Evolutionary conservation across 1,140 invertebrate genomes (phyloP), one percentile per base, ranked within the genome.

Genomic region (Pomacea maculata): DNA sequence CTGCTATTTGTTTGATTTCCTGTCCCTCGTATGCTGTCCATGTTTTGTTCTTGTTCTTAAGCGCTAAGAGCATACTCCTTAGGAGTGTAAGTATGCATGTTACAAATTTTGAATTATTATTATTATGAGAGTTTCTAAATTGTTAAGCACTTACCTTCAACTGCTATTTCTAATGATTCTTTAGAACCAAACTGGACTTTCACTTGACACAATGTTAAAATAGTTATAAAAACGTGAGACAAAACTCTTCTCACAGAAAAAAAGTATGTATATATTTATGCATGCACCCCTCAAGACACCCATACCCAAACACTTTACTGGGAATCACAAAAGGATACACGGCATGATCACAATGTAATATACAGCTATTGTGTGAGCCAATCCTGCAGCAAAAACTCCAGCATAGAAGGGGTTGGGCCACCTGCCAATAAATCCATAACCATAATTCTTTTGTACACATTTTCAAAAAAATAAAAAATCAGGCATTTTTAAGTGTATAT

Each of bases 391-490:
- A 86, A 90, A 90, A 14, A 83, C 77, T 17, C 89, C 89, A 12
- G 87, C 86, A 85, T 79, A 88, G 0, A 89, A 52, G 25, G 89
- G 89, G 80, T 89, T 87, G 14, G 87, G 86, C 88, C 88, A 89
- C 75, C 89, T 90, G 82, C 65, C 84, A 87, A 71, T 68, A 71
- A 63, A 80, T 76, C 75, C 15, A 63, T 61, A 25, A 45, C 17
- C 65, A 70, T 57, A 83, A 54, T 73, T 77, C 34, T 45, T 25
- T 45, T 45, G 34, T 65, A 75, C 17, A 79, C 5, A 57, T 63
- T 15, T 21, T 79, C n/a, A 79, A 19, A 11, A 72, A 74, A 75
- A 64, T 29, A 64, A 14, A 14, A 25, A 25, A 25, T 25, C 25
- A 25, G 17, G n/a, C 45, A 71, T 54, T 54, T 68, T 34, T 71